phyloP scores from a whole-genome alignment of 1,140 invertebrate genomes.

The Akabosia matsudoensis region DNA sequence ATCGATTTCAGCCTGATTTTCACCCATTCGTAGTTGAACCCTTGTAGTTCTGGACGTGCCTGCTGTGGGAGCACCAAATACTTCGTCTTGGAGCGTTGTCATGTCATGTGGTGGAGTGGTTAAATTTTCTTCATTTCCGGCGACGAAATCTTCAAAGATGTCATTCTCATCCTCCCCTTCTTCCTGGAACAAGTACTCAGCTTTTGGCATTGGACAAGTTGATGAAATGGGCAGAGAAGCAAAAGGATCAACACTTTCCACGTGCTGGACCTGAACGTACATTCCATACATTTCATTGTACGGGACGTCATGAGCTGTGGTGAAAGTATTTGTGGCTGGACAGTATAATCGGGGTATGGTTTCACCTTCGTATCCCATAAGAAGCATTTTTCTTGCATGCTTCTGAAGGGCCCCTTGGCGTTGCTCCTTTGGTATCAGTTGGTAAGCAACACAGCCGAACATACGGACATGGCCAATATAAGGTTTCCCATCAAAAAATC shows the following conservation, averaged over 20 bases:
- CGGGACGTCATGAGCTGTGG: background rate
- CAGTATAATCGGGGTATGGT: background rate
- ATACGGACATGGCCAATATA: slow-evolving; percentile 9
- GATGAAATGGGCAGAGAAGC: no score
- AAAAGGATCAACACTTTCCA: background rate
- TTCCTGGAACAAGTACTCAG: no score
- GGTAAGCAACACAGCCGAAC: slow-evolving; percentile 19
- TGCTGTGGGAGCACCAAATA: no score
- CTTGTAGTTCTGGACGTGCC: no score
- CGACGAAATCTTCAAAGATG: no score
- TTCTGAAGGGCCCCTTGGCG: background rate
- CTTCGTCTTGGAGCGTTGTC: no score
- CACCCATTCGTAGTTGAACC: no score
- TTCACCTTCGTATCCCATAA: slow-evolving; percentile 46
- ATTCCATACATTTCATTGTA: background rate
- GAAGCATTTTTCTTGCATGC: slow-evolving; percentile 42
- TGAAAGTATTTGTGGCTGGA: background rate
- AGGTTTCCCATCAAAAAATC: slow-evolving; percentile 37
- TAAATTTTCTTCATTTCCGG: no score
- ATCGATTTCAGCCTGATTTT: no score
- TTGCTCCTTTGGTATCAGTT: background rate
- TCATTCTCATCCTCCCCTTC: no score
- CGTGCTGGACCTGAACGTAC: background rate
- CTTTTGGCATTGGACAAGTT: background rate
- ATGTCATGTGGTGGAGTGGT: no score